Evolutionary conservation across 1,140 invertebrate species (phyloP).

Genomic region (Scaptomyza pallida): DNA sequence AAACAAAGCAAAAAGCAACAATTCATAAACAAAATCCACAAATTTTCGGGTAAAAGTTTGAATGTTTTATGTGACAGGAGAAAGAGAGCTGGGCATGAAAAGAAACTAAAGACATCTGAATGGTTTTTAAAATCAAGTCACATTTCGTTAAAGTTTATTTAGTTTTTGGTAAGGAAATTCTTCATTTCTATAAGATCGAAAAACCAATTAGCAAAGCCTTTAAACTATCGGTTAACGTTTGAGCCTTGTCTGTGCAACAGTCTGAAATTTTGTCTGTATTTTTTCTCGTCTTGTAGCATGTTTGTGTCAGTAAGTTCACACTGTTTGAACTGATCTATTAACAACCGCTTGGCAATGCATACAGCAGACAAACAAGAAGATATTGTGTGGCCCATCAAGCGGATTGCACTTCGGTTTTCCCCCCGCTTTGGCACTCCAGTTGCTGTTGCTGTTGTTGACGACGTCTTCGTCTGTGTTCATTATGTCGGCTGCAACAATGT

Average conservation of each 20-base stretch:
- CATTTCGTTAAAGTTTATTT: no score
- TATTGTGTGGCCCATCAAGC: no score
- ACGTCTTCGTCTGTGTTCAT: slow-evolving; percentile 36
- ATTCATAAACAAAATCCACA: slow-evolving; percentile 11
- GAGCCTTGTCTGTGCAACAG: slow-evolving; percentile 1
- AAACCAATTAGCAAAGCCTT: slow-evolving; percentile 19
- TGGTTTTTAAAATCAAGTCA: not conserved
- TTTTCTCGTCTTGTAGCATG: slow-evolving; percentile 1
- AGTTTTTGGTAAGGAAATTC: no score
- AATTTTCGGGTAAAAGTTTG: slow-evolving; percentile 40
- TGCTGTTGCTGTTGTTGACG: not conserved
- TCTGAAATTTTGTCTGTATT: not conserved
- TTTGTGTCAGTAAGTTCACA: slow-evolving; percentile 47
- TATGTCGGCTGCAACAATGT: slow-evolving; percentile 76
- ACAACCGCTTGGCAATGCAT: slow-evolving; percentile 47
- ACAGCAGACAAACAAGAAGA: slow-evolving; percentile 27
- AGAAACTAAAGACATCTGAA: not conserved
- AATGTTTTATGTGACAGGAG: slow-evolving; percentile 27
- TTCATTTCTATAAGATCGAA: no score
- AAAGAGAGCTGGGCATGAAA: not conserved
- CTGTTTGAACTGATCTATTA: slow-evolving; percentile 74
- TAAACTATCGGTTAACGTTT: slow-evolving; percentile 26
- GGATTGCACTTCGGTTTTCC: not conserved
- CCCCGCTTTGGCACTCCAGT: not conserved
- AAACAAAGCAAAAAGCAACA: not conserved